These are phyloP conservation scores for Halcyon chelicuti DNA, from an alignment of 2,797 vertebrate species.

Conservation along the genomic window DNA sequence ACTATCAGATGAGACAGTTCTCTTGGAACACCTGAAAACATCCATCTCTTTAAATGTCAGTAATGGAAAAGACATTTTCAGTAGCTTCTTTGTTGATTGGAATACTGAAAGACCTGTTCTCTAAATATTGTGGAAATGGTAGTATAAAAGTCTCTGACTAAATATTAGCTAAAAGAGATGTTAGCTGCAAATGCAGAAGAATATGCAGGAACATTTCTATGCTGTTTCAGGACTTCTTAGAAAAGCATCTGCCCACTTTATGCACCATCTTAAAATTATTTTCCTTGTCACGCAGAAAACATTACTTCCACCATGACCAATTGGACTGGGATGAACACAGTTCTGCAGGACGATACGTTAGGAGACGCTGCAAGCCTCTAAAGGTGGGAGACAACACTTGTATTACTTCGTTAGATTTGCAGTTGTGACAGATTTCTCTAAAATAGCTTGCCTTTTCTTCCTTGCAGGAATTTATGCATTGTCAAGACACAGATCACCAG, in stretches of 20 bases:
- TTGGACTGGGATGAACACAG: constrained; percentile 93
- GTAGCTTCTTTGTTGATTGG: neutral
- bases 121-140: neutral
- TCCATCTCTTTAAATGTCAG: neutral
- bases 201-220: neutral
- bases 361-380: constrained; percentile 92
- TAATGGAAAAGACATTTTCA: neutral
- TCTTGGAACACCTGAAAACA: neutral
- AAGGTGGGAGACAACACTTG: constrained; percentile 79
- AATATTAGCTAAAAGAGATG: neutral
- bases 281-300: constrained; percentile 79
- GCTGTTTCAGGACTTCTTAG: neutral
- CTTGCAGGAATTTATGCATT: constrained; percentile 89
- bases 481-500: constrained; percentile 85
- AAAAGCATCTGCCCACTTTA: neutral
- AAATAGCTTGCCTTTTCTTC: neutral
- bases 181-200: neutral
- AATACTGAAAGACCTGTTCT: neutral
- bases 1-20: neutral
- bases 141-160: neutral
- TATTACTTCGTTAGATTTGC: neutral
- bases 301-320: constrained; percentile 88
- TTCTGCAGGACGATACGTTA: constrained; percentile 91
- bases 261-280: neutral
- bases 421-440: neutral